Conservation (phyloP, 2,888 invertebrate species). For the Iphiclides podalirius region DNA sequence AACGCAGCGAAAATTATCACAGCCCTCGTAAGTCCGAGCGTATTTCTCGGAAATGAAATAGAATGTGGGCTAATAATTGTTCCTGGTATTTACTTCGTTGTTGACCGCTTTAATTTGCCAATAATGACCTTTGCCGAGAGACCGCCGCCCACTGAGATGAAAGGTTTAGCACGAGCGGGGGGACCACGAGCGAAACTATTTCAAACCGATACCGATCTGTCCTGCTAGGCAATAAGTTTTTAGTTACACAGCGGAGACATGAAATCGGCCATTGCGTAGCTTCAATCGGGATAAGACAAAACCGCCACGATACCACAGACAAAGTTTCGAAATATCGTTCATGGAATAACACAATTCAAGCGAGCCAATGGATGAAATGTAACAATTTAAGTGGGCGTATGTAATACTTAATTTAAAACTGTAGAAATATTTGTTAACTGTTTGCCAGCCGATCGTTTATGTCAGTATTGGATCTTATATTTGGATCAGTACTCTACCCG, state of each 20-base stretch:
- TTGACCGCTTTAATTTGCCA: conserved; percentile 33
- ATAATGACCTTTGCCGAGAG: conserved; percentile 40
- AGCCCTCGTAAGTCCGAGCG: neutral
- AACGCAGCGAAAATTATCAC: neutral
- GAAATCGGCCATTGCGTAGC: conserved; percentile 35
- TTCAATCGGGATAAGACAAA: neutral
- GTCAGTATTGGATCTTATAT: conserved; percentile 2
- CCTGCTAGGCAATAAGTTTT: conserved; percentile 49
- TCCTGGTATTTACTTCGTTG: conserved; percentile 25
- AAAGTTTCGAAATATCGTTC: no score
- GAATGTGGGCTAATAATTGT: conserved; percentile 16
- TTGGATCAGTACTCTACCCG: conserved; percentile 1
- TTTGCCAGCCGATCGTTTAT: no score
- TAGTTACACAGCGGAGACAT: conserved; percentile 46
- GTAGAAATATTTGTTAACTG: no score
- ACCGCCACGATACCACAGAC: no score
- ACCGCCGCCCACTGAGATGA: conserved; percentile 37
- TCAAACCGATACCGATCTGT: conserved; percentile 46
- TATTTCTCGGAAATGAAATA: conserved; percentile 13
- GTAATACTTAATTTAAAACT: no score
- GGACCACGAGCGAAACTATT: conserved; percentile 40
- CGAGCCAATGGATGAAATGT: no score
- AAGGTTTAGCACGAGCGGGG: conserved; percentile 35
- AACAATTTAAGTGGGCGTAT: no score
- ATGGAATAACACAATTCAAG: no score